phyloP scores from a whole-genome alignment of 2,113 vertebrate genomes.

The Marcusenius ussheri region DNA sequence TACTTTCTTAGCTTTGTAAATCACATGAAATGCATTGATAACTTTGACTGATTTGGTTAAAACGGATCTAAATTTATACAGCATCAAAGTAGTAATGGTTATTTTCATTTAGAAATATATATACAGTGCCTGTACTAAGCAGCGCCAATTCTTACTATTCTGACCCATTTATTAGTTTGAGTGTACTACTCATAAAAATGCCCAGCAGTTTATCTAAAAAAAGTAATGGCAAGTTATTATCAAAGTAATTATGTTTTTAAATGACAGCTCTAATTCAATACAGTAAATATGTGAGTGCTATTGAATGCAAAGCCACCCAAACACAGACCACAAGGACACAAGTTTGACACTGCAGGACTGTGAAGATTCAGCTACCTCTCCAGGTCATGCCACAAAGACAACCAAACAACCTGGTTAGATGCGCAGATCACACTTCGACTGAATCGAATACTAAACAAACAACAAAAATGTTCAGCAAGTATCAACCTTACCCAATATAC shows the following conservation, averaged over 20 bases:
- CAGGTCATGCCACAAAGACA: neutral
- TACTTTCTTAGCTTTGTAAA: neutral
- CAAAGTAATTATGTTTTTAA: neutral
- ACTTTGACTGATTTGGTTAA: neutral
- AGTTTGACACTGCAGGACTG: neutral
- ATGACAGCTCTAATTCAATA: neutral
- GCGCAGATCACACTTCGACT: neutral
- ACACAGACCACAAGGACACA: neutral
- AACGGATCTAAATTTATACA: neutral
- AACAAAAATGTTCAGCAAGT: neutral
- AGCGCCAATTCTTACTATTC: neutral
- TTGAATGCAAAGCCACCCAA: neutral
- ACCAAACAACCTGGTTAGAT: neutral
- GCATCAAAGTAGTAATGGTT: neutral
- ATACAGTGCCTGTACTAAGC: neutral
- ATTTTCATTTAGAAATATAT: neutral
- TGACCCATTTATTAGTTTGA: neutral
- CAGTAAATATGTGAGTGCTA: neutral
- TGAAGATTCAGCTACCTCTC: neutral
- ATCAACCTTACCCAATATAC: neutral
- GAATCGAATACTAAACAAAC: neutral
- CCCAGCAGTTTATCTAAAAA: neutral
- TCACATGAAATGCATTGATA: conserved; percentile 4
- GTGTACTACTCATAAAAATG: neutral
- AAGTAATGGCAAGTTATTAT: neutral